Evolutionary conservation across 1,140 invertebrate species (phyloP), one percentile per base, ranked within the genome.

Genomic region (Trichoplusia ni): DNA sequence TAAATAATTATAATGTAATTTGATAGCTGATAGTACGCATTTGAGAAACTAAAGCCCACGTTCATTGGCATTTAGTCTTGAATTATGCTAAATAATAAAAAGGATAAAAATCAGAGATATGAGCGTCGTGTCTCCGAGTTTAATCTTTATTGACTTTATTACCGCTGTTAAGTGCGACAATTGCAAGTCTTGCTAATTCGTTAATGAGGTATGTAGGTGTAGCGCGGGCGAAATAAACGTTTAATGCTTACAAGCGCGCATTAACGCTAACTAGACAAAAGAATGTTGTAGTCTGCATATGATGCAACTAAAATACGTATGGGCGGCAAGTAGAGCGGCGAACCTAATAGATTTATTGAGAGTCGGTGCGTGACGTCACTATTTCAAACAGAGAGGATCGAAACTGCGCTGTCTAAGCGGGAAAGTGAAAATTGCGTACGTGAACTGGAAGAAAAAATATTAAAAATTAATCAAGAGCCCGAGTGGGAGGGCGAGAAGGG

Each of bases 341-440:
- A 18, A 19, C 11, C 29, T 46, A 37, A 60, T 46, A 37, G n/a
- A 81, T 79, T 77, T 75, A 80, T 71, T 67, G 72, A 44, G 37
- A 38, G 53, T 49, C 38, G 23, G 46, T 46, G 73, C 78, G 78
- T 82, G 80, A 82, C 67, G 53, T 75, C 61, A 78, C 40, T 67
- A 64, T 69, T 70, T 42, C 68, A 46, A 71, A 64, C 66, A 47
- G 67, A 63, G 64, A 61, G 37, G 59, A 73, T 74, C 53, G 67
- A 80, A 79, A 76, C 60, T 70, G 64, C 63, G 68, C 68, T 61
- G 65, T 73, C 67, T 82, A 74, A 82, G 74, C 75, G 78, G 72
- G 67, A 86, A 90, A 90, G 85, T 87, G 84, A 90, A 88, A 88
- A 90, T 90, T 86, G 85, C 81, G 84, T 87, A 88, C 87, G 87